Base-by-base conservation (phyloP, 35 echinoderm and acorn worm species). In the Apostichopus parvimensis region DNA sequence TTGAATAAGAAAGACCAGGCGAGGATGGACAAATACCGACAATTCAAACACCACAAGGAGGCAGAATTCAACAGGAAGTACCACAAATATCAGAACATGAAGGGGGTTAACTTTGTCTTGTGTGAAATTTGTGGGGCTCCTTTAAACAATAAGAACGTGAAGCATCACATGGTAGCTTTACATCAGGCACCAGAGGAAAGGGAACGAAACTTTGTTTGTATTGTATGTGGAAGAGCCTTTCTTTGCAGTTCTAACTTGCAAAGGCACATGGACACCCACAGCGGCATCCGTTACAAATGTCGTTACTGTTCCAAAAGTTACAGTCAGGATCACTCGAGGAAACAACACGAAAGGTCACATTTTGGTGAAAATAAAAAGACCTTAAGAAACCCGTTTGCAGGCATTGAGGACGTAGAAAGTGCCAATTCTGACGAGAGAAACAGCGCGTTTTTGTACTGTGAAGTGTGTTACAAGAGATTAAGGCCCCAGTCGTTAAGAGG, bases 261-360 rank as follows among this genome's bases (percentile, higher is more conserved):
- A 57, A 88, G 86, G 62, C 86, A 88, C 86, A 60, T 88, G 61
- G 86, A 88, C 86, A 88, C 60, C 6, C 86, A 88, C 24, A 23
- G 45, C 25, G 57, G 28, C 7, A 88, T 65, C 58, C 86, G 86
- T 34, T 88, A 88, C 62, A 71, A 88, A 22, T 88, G 86, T 54
- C 9, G 57, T 52, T 88, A 88, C 57, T 88, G 86, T 73, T 10
- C 34, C 61, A 88, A 88, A 54, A 88, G 61, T 68, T 88, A 88
- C 86, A 88, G 86, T 26, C 86, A 88, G 62, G 86, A 88, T 88
- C 86, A 88, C 28, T 72, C 86, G 17, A 58, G 86, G 25, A 88
- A 88, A 73, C 24, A 62, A 28, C 86, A 88, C 25, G 86, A 88
- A 54, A 68, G 24, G 23, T 61, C 23, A 57, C 86, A 88, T 20